These are phyloP conservation scores for Callipepla californica DNA, from an alignment of 2,113 vertebrate species.

Conservation along the genomic window DNA sequence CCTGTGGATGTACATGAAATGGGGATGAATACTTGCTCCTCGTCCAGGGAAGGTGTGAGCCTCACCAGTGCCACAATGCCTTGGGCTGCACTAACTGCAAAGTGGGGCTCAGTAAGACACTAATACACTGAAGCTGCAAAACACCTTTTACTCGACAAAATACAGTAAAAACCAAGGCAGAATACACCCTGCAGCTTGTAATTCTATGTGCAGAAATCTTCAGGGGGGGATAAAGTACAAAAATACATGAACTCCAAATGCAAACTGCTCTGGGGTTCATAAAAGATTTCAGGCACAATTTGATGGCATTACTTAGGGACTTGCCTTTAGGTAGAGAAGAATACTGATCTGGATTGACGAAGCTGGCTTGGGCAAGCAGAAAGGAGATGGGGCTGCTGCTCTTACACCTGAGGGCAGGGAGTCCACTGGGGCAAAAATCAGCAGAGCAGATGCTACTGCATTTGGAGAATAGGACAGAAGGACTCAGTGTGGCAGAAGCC, in stretches of 20 bases:
- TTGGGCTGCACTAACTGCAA: neutral
- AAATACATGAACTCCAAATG: neutral
- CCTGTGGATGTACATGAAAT: conserved; percentile 10
- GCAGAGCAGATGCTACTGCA: neutral
- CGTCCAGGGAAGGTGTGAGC: neutral
- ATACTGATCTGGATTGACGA: neutral
- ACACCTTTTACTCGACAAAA: neutral
- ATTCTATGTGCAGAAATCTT: neutral
- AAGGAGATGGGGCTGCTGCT: neutral
- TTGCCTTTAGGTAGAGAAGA: neutral
- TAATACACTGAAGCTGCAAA: neutral
- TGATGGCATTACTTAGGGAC: neutral
- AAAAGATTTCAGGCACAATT: neutral
- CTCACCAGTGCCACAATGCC: neutral
- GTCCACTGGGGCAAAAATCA: neutral
- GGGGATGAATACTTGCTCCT: neutral
- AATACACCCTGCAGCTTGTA: neutral
- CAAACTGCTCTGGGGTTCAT: neutral
- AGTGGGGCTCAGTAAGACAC: neutral
- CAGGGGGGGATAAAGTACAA: neutral
- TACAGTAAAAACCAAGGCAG: neutral
- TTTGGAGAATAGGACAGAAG: neutral
- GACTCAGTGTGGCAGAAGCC: neutral
- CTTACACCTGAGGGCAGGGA: neutral
- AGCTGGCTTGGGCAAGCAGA: neutral